Conservation (phyloP, 2,113 vertebrate species). For the Pseudolaguvia tuberculata region DNA sequence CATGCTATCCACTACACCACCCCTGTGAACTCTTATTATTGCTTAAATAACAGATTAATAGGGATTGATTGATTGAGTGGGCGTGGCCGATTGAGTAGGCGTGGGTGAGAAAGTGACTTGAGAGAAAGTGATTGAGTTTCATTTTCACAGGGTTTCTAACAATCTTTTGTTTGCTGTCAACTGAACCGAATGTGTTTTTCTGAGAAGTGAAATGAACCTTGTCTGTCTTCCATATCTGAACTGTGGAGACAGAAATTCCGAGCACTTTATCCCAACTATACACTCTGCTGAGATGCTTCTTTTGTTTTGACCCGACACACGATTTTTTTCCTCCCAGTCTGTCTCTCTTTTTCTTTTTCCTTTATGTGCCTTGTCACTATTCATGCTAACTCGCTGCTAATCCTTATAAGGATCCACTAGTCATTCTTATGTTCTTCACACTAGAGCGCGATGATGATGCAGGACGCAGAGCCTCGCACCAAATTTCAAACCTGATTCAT, state of each 20-base stretch:
- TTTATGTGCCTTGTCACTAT: constrained; percentile 10
- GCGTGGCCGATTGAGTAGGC: too few species aligned
- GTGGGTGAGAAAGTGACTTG: too few species aligned
- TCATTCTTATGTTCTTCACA: too few species aligned
- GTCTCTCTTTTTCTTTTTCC: background rate
- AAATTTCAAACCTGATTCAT: constrained; percentile 26
- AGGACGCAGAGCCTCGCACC: background rate
- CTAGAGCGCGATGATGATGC: background rate
- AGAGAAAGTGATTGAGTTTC: too few species aligned
- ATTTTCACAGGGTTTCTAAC: too few species aligned
- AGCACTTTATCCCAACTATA: constrained; percentile 14
- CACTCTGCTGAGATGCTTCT: background rate
- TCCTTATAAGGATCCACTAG: constrained; percentile 16
- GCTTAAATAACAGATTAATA: too few species aligned
- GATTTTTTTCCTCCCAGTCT: background rate
- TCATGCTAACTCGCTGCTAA: constrained; percentile 28
- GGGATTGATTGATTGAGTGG: too few species aligned
- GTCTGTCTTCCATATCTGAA: background rate
- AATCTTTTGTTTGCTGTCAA: background rate
- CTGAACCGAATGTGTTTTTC: background rate
- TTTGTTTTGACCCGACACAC: background rate
- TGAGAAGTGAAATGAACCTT: background rate
- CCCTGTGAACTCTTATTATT: too few species aligned
- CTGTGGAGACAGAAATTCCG: background rate
- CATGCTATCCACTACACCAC: too few species aligned